Evolutionary conservation across 2,113 vertebrate genomes (phyloP), one percentile per base, ranked within the genome.

Genomic region (Garra rufa): DNA sequence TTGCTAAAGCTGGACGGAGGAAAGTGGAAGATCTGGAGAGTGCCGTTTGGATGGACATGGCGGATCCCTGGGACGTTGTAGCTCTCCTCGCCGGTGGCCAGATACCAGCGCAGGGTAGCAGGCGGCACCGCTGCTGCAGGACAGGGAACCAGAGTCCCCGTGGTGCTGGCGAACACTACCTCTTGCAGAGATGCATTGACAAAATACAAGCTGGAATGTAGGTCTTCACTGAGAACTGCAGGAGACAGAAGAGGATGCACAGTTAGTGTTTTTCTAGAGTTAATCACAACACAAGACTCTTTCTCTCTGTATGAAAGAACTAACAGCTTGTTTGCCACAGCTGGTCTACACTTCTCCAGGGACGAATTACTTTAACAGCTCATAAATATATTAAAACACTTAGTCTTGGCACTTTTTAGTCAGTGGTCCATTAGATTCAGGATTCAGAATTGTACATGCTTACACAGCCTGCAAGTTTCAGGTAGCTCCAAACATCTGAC

Each of bases 101-200:
- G 96, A 93, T 99, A 99, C 98, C 98, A 99, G 95, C 96, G 96
- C 94, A 99, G 96, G 88, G 96, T 97, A 93, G 97, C 96, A 85
- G 97, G 97, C 85, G 97, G 94, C 73, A 96, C 95, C 77, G 97
- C 98, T 89, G 97, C 97, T 86, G 97, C 98, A 28, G 98, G 98
- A 95, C 98, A 99, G 96, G 98, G 97, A 94, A 99, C 97, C 93
- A 97, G 89, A 15, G 97, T 97, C 96, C 98, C 98, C 94, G 97
- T 97, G 94, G 98, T 99, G 95, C 98, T 99, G 91, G 98, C 98
- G 92, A 99, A 99, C 95, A 99, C 97, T 99, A 99, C 97, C 97
- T 99, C 98, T 99, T 99, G 98, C 96, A 99, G 91, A 97, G 98
- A 98, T 97, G 97, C 98, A 99, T 99, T 99, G 97, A 99, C 97